phyloP scores from a whole-genome alignment of 2,113 vertebrate genomes.

The Xiphophorus couchianus region DNA sequence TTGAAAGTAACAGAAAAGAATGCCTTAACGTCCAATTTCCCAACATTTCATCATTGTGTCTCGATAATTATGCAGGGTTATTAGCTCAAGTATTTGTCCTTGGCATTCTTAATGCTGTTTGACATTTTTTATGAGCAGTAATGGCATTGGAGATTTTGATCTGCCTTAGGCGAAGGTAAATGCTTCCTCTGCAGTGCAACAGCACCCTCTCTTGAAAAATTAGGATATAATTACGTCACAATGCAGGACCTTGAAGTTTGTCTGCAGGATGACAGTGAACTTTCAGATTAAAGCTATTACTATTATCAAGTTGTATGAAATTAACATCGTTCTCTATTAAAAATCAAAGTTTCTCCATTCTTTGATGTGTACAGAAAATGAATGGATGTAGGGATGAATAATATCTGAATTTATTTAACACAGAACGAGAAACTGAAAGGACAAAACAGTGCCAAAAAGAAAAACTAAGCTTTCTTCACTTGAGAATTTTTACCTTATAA shows the following conservation, averaged over 20 bases:
- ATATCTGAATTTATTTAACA: too few species aligned
- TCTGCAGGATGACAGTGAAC: not conserved
- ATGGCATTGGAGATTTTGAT: conserved; percentile 66
- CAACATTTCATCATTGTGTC: conserved; percentile 75
- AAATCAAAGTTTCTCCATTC: too few species aligned
- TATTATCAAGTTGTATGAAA: not conserved
- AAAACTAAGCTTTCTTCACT: not conserved
- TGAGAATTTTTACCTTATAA: too few species aligned
- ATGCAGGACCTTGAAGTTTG: not conserved
- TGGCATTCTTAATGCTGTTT: conserved; percentile 75
- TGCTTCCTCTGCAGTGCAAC: conserved; percentile 65
- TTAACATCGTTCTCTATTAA: not conserved
- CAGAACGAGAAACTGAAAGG: not conserved
- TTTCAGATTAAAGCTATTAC: not conserved
- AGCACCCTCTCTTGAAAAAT: conserved; percentile 74
- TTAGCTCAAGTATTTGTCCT: conserved; percentile 80
- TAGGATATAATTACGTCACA: conserved; percentile 49
- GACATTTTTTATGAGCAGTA: conserved; percentile 76
- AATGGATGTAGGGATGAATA: not conserved
- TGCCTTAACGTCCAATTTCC: conserved; percentile 71
- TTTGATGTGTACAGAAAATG: not conserved
- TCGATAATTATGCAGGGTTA: conserved; percentile 77
- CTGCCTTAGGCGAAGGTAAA: conserved; percentile 21
- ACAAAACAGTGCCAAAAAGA: not conserved
- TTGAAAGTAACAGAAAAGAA: conserved; percentile 48